phyloP scores from a whole-genome alignment of 2,797 vertebrate genomes.

The Ceyx erithaca region DNA sequence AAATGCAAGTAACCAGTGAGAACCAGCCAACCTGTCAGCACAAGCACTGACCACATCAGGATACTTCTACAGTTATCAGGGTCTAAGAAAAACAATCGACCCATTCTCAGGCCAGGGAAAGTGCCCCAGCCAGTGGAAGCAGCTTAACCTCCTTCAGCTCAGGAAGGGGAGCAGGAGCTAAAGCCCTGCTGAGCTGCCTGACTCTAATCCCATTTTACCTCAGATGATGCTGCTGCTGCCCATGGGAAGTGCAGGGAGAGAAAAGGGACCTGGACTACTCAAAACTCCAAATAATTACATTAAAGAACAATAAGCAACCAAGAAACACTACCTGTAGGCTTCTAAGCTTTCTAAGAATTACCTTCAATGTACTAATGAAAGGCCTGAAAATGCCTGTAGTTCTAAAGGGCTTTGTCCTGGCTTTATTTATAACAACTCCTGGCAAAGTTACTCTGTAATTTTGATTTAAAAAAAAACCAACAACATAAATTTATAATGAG shows the following conservation, averaged over 20 bases:
- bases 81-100: background rate
- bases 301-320: background rate
- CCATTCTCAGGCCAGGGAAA: background rate
- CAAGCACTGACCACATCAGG: background rate
- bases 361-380: background rate
- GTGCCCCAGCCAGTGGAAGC: background rate
- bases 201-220: background rate
- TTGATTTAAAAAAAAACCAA: background rate
- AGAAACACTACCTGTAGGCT: background rate
- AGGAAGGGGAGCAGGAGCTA: background rate
- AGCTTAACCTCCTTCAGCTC: background rate
- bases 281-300: background rate
- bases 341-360: background rate
- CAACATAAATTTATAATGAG: constrained; percentile 19
- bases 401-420: constrained; percentile 14
- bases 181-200: background rate
- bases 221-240: background rate
- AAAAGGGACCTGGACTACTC: background rate
- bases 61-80: background rate
- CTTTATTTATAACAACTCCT: constrained; percentile 35
- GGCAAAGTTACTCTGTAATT: constrained; percentile 24
- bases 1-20: background rate
- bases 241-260: background rate
- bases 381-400: background rate
- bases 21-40: background rate